Conservation (phyloP, 2,113 vertebrate genomes). For the Nothobranchius furzeri region DNA sequence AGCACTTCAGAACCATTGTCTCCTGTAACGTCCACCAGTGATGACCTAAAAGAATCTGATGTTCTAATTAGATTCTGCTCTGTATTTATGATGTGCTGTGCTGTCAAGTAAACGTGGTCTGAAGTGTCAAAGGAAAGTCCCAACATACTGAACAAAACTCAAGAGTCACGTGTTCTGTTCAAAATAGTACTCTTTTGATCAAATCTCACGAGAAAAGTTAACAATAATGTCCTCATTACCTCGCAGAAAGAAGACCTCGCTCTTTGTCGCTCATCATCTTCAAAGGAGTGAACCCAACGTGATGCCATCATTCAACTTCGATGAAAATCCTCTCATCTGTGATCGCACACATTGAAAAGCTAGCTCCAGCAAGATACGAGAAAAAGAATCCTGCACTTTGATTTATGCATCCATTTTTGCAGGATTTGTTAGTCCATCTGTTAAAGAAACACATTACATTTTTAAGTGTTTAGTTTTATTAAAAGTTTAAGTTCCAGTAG, state of each 20-base stretch:
- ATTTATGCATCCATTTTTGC: slow-evolving; percentile 42
- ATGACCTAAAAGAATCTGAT: slow-evolving; percentile 18
- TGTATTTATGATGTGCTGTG: too few relatives aligned
- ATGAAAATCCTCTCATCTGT: slow-evolving; percentile 77
- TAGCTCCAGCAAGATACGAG: slow-evolving; percentile 40
- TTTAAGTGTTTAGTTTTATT: background rate
- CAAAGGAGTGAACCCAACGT: slow-evolving; percentile 82
- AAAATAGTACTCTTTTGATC: background rate
- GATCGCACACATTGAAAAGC: slow-evolving; percentile 81
- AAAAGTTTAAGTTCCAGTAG: too few relatives aligned
- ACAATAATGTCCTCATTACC: slow-evolving; percentile 73
- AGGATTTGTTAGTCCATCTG: slow-evolving; percentile 50
- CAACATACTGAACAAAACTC: too few relatives aligned
- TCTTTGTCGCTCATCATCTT: slow-evolving; percentile 81
- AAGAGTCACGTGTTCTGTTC: too few relatives aligned
- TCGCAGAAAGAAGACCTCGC: slow-evolving; percentile 77
- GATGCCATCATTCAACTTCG: slow-evolving; percentile 92
- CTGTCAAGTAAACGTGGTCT: too few relatives aligned
- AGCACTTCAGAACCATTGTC: slow-evolving; percentile 18
- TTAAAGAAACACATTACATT: background rate
- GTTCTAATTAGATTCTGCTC: slow-evolving; percentile 19
- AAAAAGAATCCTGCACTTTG: slow-evolving; percentile 18
- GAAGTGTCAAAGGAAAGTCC: too few relatives aligned
- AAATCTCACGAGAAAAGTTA: background rate
- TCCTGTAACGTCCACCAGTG: background rate